Conservation (phyloP, 2,113 vertebrate species). For the Stigmatopora argus region DNA sequence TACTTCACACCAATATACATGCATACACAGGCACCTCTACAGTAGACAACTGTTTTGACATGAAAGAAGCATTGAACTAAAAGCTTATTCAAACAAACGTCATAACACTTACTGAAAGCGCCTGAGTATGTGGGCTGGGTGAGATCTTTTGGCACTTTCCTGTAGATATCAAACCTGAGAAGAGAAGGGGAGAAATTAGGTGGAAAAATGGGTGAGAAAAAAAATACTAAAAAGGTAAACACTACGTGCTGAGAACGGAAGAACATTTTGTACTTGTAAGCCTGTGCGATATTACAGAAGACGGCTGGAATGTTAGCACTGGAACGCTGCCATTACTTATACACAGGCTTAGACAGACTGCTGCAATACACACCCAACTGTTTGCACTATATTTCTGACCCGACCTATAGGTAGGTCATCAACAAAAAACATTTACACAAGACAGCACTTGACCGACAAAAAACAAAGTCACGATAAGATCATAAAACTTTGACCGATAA, state of each 20-base stretch:
- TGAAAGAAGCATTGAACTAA: not conserved
- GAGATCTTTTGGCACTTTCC: constrained; percentile 99
- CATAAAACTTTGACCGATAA: not conserved
- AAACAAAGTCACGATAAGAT: constrained; percentile 8
- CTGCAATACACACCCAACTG: constrained; percentile 24
- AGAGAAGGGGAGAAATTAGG: constrained; percentile 27
- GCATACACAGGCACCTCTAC: not conserved
- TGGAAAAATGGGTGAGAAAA: constrained; percentile 16
- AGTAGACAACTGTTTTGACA: not conserved
- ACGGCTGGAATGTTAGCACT: constrained; percentile 67
- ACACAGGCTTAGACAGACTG: constrained; percentile 36
- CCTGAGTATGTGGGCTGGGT: constrained; percentile 98
- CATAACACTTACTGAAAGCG: constrained; percentile 89
- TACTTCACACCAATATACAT: not conserved
- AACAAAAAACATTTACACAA: constrained; percentile 14
- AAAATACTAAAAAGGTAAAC: constrained; percentile 48
- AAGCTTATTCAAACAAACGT: not conserved
- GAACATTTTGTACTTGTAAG: constrained; percentile 69
- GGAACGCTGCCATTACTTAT: constrained; percentile 48
- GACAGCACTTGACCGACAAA: constrained; percentile 13
- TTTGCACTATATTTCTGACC: constrained; percentile 31
- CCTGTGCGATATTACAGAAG: constrained; percentile 57
- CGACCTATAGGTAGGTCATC: constrained; percentile 22
- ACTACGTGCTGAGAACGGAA: constrained; percentile 47
- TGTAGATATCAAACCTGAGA: constrained; percentile 97